Conservation (phyloP, 2,888 invertebrate species). For the Scaptomyza caliginosa region DNA sequence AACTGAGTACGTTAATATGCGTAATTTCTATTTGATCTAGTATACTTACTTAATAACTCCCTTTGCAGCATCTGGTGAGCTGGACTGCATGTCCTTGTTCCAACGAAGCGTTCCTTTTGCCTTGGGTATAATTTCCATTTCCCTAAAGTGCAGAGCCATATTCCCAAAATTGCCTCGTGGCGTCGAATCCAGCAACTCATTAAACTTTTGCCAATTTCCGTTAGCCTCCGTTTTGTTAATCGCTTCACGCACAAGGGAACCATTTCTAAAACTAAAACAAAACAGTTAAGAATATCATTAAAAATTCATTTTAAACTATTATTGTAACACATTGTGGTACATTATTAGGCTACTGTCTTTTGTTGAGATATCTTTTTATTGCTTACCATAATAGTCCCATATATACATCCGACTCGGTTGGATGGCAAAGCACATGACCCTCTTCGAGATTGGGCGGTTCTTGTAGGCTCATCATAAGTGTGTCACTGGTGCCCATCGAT, state of each 20-base stretch:
- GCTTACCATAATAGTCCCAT: constrained; percentile 94
- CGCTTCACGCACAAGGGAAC: constrained; percentile 94
- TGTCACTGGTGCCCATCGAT: constrained; percentile 97
- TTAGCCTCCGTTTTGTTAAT: constrained; percentile 90
- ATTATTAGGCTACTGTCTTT: too few species aligned
- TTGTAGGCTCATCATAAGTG: constrained; percentile 91
- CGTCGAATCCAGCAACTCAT: constrained; percentile 91
- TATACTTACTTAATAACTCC: constrained; percentile 79
- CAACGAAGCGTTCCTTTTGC: constrained; percentile 88
- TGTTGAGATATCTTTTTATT: too few species aligned
- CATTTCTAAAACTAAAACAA: constrained; percentile 91
- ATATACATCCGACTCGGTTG: constrained; percentile 90
- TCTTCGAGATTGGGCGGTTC: constrained; percentile 88
- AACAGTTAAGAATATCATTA: not conserved
- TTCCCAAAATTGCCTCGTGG: constrained; percentile 97
- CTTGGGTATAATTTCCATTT: constrained; percentile 88
- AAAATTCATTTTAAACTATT: too few species aligned
- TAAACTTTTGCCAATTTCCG: constrained; percentile 93
- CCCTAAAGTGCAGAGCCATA: constrained; percentile 86
- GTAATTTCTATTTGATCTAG: not conserved
- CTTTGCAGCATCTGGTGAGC: constrained; percentile 70
- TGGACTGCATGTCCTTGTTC: constrained; percentile 86
- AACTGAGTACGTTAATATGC: not conserved
- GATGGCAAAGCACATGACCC: constrained; percentile 95
- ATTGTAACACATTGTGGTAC: too few species aligned